A percentile compares a stretch with the other conserved stretches of the same genome.
Evolutionary conservation across 2,113 vertebrate species (phyloP).

Genomic region (Chiloscyllium plagiosum): DNA sequence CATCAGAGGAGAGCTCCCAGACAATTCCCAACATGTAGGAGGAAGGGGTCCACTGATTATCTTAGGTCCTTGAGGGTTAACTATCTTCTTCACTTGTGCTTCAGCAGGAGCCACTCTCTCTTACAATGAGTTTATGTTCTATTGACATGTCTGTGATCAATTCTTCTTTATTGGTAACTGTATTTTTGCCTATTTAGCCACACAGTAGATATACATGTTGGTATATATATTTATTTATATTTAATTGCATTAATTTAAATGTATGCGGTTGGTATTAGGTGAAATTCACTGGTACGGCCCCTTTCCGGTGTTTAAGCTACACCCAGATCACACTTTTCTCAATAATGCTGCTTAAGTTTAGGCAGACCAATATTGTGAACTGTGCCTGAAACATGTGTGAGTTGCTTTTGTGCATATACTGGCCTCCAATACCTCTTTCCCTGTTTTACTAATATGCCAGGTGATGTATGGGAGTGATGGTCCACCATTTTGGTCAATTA

Average conservation of each 20-base stretch:
- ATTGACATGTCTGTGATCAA: background rate
- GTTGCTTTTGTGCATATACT: background rate
- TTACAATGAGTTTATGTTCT: background rate
- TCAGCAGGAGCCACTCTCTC: too few relatives aligned
- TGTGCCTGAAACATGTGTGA: background rate
- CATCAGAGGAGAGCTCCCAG: too few relatives aligned
- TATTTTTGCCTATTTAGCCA: background rate
- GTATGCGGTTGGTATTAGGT: background rate
- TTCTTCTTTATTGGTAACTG: background rate
- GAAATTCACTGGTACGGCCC: background rate
- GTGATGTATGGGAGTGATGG: background rate
- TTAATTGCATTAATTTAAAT: too few relatives aligned
- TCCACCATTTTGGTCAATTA: background rate
- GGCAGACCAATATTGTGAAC: background rate
- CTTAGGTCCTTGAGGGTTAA: background rate
- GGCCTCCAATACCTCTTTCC: background rate
- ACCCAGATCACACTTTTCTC: background rate
- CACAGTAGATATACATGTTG: background rate
- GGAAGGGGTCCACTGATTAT: background rate
- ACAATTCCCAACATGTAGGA: background rate
- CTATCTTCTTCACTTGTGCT: background rate
- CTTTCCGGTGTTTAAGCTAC: background rate
- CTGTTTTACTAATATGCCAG: background rate
- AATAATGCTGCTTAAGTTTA: background rate
- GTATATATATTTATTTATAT: background rate